These are phyloP conservation scores for Corythucha ciliata DNA, from an alignment of 2,888 invertebrate genomes.

Conservation along the genomic window DNA sequence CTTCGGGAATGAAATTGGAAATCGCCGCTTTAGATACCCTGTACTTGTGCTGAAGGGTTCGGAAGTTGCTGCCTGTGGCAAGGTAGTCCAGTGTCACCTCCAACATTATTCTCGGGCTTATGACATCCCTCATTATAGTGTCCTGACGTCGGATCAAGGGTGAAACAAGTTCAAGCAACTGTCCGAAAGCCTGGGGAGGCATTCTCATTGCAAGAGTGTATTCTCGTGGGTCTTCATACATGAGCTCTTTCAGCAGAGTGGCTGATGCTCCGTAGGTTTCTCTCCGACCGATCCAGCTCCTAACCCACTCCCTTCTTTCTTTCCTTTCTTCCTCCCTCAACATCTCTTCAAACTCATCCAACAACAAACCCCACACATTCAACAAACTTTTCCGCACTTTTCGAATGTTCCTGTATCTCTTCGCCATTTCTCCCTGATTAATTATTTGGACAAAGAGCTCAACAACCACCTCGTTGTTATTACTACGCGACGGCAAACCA, in stretches of 20 bases:
- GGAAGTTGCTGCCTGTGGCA: slow-evolving; percentile 8
- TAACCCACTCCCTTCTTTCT: slow-evolving; percentile 1
- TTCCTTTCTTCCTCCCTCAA: slow-evolving; percentile 3
- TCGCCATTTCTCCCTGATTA: no score
- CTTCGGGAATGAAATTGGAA: slow-evolving; percentile 1
- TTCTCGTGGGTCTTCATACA: background rate
- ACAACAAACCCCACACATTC: background rate
- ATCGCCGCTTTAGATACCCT: background rate
- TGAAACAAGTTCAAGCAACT: background rate
- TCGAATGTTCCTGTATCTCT: background rate
- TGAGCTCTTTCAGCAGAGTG: slow-evolving; percentile 7
- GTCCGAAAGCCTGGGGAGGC: slow-evolving; percentile 11
- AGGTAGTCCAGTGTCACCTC: slow-evolving; percentile 13
- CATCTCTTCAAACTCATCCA: slow-evolving; percentile 6
- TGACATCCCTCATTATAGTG: slow-evolving; percentile 11
- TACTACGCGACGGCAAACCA: no score
- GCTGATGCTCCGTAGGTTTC: slow-evolving; percentile 14
- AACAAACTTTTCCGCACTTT: background rate
- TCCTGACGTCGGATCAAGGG: background rate
- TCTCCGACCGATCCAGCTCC: slow-evolving; percentile 4
- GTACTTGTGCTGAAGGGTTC: slow-evolving; percentile 4
- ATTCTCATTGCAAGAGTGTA: slow-evolving; percentile 8
- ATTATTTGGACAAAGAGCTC: no score
- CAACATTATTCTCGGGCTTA: slow-evolving; percentile 12
- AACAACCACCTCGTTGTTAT: no score